Evolutionary conservation across 1,140 invertebrate species (phyloP), one percentile per base, ranked within the genome.

Genomic region (Drosophila sechellia): DNA sequence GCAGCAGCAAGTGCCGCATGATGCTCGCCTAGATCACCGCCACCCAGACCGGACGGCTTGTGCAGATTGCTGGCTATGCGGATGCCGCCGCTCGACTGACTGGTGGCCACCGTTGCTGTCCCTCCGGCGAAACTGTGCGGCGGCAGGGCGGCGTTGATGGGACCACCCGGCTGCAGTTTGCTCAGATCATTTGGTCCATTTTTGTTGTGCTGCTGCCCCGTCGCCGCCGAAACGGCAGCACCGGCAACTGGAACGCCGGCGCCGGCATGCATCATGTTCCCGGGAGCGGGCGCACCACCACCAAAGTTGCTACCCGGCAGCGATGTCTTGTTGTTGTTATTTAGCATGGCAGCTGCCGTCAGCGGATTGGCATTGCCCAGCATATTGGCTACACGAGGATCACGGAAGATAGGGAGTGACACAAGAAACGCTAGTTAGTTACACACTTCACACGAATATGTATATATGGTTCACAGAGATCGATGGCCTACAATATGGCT

Each of bases 1-100:
- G 68, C 79, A 56, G 81, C 81, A 17, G 78, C 52, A 34, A 90
- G 55, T 25, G 81, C 78, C 39, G 86, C 78, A 66, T 84, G 75
- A 39, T 78, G 86, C 39, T 91, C 90, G 48, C 76, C 60, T 17
- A 91, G 35, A 50, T 89, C 86, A 42, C 60, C 50, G n/a, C 53
- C 61, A 4, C 13, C 39, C 34, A 69, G 20, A 31, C 59, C 46
- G 53, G 54, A 15, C 46, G 86, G 72, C 77, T 91, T 92, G 40
- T 92, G 90, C 70, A 92, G 56, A 80, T 92, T 92, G 49, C 90
- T 92, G 20, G 90, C 90, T 71, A 92, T 86, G 25, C 90, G 87
- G 50, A 92, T 92, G 53, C 90, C 81, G n/a, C 54, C 60, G 22
- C 69, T 70, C 22, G 54, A 69, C 22, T 79, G 81, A n/a, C 69